Base-by-base conservation (phyloP, 35 echinoderm and acorn worm genomes). In the Diadema setosum region DNA sequence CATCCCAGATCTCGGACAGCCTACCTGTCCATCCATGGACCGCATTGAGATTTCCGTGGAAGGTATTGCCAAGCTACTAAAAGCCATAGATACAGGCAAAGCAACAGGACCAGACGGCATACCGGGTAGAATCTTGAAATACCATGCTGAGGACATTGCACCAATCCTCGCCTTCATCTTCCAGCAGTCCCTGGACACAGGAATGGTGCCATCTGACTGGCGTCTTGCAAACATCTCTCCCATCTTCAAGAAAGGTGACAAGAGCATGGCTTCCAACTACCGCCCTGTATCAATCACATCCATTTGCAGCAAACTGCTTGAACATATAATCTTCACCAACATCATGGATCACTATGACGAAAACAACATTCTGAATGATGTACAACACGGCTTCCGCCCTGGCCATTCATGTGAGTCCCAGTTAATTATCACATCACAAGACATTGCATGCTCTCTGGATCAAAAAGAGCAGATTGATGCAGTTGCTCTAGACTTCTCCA, bases 401-500 rank as follows among this genome's bases (percentile, higher is more conserved):
- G 82, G 82, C 4, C 82, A 70, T 42, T 91, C 89, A 4, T 91
- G 89, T 76, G 89, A 91, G 63, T 55, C 89, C 15, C 89, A 91
- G 50, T 46, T 91, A 17, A 80, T 85, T 20, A 46, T 84, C 5
- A 91, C 89, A 84, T 24, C 81, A 2, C 21, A 91, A 39, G 89
- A 91, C 34, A n/a, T 91, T 41, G 61, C 82, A 30, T 42, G 37
- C 5, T 55, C 80, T 7, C 4, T 70, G n/a, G n/a, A n/a, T n/a
- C n/a, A n/a, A n/a, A n/a, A n/a, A n/a, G n/a, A n/a, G n/a, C n/a
- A n/a, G n/a, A n/a, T n/a, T n/a, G n/a, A n/a, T n/a, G n/a, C n/a
- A n/a, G n/a, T n/a, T n/a, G n/a, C n/a, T n/a, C n/a, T n/a, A 39
- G 80, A 91, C n/a, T 91, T 91, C 42, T 91, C 80, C 16, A 91